Evolutionary conservation across 2,113 vertebrate genomes (phyloP), one percentile per base, ranked within the genome.

Genomic region (Antechinus stuartii): DNA sequence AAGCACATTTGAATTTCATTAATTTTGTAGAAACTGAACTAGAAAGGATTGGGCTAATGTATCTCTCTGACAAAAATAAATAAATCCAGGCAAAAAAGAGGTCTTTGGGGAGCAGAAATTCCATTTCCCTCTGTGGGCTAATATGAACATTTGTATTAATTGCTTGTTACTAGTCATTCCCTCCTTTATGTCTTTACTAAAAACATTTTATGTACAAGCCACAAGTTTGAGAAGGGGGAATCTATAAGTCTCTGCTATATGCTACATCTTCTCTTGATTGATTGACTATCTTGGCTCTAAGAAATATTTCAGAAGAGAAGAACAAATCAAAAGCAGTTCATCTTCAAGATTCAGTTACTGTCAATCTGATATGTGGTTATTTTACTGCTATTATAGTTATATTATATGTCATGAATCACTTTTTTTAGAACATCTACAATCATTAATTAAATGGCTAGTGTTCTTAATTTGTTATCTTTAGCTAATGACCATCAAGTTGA

Each of bases 1-100:
- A 46, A 76, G 93, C 61, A 92, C 95, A 49, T 30, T 97, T 97
- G 89, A 92, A 50, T 57, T 93, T 91, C 95, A 91, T 52, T 47
- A 92, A 95, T 93, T 9, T 94, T 84, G 68, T 42, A 84, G 68
- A 84, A n/a, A 42, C n/a, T 16, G 19, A 76, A 76, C 35, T 42
- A 76, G 68, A 76, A 76, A 76, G 35, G 14, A 5, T 76, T 76
- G 68, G n/a, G 16, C n/a, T 84, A 84, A 84, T 23, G 8, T 42
- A 84, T 42, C 19, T 8, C 19, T 42, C n/a, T 84, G 19, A 84
- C 42, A 84, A 42, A 19, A 84, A 42, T 42, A 47, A 52, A 52
- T 84, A 42, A 84, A 84, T 7, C 16, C 19, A 23, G n/a, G 68
- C 19, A 23, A 84, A 84, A 84, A 42, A 84, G 68, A 42, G 35